Evolutionary conservation across 2,888 invertebrate genomes (phyloP).

Genomic region (Dolichopus griseipennis): DNA sequence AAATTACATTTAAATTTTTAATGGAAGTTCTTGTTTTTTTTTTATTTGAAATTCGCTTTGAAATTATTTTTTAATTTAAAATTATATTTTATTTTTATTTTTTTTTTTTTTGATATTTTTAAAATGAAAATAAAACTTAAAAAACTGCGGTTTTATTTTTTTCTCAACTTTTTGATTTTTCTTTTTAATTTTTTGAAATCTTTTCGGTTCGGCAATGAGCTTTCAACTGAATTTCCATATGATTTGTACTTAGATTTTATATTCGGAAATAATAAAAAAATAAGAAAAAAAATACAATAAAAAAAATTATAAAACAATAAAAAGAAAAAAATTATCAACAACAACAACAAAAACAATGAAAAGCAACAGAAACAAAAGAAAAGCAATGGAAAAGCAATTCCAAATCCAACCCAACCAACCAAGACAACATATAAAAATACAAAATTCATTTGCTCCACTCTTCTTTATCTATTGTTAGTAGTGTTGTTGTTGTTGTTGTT

Average conservation of each 20-base stretch:
- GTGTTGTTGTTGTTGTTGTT: no score
- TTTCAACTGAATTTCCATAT: constrained; percentile 40
- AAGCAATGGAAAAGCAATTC: neutral
- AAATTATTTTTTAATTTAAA: no score
- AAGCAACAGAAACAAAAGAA: neutral
- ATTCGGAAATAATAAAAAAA: constrained; percentile 28
- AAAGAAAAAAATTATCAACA: no score
- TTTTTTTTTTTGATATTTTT: neutral
- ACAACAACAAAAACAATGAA: neutral
- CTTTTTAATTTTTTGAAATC: constrained; percentile 21
- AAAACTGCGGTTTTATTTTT: neutral
- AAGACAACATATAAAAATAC: neutral
- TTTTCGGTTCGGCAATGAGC: constrained; percentile 36
- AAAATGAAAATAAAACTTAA: neutral
- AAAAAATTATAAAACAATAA: neutral
- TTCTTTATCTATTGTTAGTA: no score
- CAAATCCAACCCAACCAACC: neutral
- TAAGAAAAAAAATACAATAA: neutral
- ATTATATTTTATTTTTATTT: neutral
- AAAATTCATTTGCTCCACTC: no score
- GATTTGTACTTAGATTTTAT: constrained; percentile 43
- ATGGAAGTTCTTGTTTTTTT: no score
- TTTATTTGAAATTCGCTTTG: no score
- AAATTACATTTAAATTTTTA: no score
- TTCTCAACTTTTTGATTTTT: neutral